Evolutionary conservation across 2,797 vertebrate genomes (phyloP).

Genomic region (Trachops cirrhosus): DNA sequence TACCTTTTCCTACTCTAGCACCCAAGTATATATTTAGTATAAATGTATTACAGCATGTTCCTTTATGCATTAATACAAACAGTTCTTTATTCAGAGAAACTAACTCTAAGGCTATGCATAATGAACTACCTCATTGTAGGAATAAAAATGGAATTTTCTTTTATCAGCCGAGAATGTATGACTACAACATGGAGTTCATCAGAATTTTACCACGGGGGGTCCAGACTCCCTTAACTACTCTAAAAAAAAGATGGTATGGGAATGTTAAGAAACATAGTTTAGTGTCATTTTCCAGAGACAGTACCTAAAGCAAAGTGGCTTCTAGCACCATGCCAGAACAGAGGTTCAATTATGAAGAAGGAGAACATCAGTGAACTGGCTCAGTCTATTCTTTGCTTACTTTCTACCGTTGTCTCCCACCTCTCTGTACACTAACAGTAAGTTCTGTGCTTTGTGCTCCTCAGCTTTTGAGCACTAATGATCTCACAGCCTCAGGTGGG

Average conservation of each 20-base stretch:
- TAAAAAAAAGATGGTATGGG: not conserved
- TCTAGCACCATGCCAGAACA: not conserved
- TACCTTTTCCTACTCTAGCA: not conserved
- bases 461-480: not conserved
- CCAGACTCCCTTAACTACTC: constrained; percentile 4
- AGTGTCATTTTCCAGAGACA: not conserved
- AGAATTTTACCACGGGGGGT: not conserved
- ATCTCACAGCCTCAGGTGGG: not conserved
- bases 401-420: not conserved
- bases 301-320: not conserved
- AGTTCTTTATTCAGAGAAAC: not conserved
- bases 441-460: not conserved
- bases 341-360: not conserved
- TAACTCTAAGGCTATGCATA: not conserved
- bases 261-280: constrained; percentile 2
- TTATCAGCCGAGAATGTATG: not conserved
- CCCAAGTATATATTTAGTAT: not conserved
- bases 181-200: not conserved
- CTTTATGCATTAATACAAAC: not conserved
- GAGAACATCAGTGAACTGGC: not conserved
- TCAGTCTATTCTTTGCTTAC: not conserved
- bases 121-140: not conserved
- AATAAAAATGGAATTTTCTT: not conserved
- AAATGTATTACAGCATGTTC: not conserved
- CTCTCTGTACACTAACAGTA: not conserved